Percentiles rank a stretch among this genome's conserved stretches.
Conservation (phyloP, 2,888 invertebrate species). For the Pycnomerus fuliginosus region DNA sequence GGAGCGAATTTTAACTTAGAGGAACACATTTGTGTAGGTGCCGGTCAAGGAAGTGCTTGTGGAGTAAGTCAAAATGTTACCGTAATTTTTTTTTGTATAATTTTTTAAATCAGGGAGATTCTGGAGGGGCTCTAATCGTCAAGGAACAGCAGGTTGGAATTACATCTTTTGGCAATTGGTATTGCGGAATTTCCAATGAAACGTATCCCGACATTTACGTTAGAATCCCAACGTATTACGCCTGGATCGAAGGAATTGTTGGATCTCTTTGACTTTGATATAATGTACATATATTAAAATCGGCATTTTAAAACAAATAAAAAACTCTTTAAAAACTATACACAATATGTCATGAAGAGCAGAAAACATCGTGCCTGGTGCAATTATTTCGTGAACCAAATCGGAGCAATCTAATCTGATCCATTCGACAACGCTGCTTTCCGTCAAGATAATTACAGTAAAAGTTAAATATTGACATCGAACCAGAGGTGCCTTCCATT, state of each 20-base stretch:
- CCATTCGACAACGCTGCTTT: not conserved
- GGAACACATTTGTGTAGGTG: not conserved
- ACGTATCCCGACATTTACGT: not conserved
- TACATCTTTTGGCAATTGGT: not conserved
- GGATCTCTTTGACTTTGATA: too few relatives aligned
- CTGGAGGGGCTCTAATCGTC: not conserved
- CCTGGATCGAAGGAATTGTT: not conserved
- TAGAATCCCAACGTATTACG: not conserved
- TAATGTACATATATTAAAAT: too few relatives aligned
- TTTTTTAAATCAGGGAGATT: not conserved
- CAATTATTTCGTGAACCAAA: too few relatives aligned
- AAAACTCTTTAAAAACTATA: too few relatives aligned
- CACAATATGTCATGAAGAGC: too few relatives aligned
- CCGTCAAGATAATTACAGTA: not conserved
- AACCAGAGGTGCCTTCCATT: not conserved
- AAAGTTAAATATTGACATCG: constrained; percentile 3
- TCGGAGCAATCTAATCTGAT: not conserved
- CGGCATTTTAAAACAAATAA: too few relatives aligned
- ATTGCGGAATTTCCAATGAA: not conserved
- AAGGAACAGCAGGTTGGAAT: not conserved
- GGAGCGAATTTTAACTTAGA: not conserved
- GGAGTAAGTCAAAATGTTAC: not conserved
- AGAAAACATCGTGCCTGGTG: too few relatives aligned
- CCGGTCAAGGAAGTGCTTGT: not conserved
- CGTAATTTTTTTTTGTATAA: too few relatives aligned